Percentiles rank a stretch among this genome's conserved stretches.
Evolutionary conservation across 2,797 vertebrate species (phyloP).

Genomic region (Enteromius mattozi): DNA sequence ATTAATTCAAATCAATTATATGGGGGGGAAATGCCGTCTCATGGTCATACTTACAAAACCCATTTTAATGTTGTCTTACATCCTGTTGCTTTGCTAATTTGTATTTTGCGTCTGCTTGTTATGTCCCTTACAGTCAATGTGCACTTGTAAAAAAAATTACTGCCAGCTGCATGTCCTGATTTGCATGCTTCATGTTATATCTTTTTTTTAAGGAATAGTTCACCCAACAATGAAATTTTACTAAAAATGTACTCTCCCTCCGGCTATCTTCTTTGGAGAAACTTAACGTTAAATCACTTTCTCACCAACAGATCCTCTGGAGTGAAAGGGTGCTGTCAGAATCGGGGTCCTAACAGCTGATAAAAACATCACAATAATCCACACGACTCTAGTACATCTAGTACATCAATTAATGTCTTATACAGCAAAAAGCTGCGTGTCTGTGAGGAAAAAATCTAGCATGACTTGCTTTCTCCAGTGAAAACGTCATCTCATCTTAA

Average conservation of each 20-base stretch:
- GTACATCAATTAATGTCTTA: neutral
- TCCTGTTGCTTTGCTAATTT: conserved; percentile 57
- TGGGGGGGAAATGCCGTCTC: conserved; percentile 32
- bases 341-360: neutral
- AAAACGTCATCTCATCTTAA: neutral
- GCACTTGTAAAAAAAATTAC: neutral
- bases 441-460: neutral
- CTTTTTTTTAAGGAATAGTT: conserved; percentile 48
- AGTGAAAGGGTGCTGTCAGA: neutral
- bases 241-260: neutral
- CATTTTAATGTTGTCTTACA: conserved; percentile 10
- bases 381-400: neutral
- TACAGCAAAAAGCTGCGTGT: neutral
- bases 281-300: neutral
- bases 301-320: neutral
- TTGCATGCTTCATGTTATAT: conserved; percentile 68
- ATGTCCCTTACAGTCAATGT: conserved; percentile 18
- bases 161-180: conserved; percentile 72
- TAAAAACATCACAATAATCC: neutral
- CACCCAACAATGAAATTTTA: neutral
- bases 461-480: neutral
- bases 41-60: conserved; percentile 34
- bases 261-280: neutral
- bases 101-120: conserved; percentile 48
- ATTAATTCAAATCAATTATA: conserved; percentile 34